Evolutionary conservation across 1,140 invertebrate species (phyloP).

Genomic region (Halyomorpha halys): DNA sequence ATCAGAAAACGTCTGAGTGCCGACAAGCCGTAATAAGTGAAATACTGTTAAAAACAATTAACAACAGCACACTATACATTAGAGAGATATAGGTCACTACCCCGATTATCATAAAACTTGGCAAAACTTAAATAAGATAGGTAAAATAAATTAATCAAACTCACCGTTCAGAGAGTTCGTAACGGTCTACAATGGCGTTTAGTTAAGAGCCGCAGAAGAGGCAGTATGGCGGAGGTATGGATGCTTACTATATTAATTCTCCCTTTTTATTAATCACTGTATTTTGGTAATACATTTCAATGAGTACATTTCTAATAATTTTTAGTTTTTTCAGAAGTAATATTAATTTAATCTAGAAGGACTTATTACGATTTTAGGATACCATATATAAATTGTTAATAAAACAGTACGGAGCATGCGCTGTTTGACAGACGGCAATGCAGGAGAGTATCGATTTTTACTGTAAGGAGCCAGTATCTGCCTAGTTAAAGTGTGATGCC

Average conservation of each 20-base stretch:
- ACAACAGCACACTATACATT: no score
- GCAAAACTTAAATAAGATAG: no score
- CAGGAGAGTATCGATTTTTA: slow-evolving; percentile 65
- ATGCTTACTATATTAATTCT: not conserved
- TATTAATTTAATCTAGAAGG: not conserved
- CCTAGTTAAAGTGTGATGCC: slow-evolving; percentile 55
- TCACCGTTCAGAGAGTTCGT: slow-evolving; percentile 27
- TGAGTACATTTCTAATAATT: no score
- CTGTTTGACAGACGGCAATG: slow-evolving; percentile 46
- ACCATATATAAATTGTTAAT: slow-evolving; percentile 4
- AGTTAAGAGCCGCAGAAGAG: slow-evolving; percentile 18
- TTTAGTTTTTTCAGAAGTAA: no score
- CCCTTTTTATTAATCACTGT: not conserved
- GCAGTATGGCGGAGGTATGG: not conserved
- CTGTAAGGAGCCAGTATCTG: slow-evolving; percentile 47
- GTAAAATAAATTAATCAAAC: slow-evolving; percentile 13
- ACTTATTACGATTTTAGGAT: not conserved
- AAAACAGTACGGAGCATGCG: slow-evolving; percentile 38
- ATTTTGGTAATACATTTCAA: no score
- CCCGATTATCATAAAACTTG: no score
- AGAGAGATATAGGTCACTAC: no score
- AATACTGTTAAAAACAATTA: no score
- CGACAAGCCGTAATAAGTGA: not conserved
- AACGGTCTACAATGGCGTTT: slow-evolving; percentile 32
- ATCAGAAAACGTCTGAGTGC: not conserved